Base-by-base conservation (phyloP, 92 coral and sea anemone genomes). In the Actinostola sp. region DNA sequence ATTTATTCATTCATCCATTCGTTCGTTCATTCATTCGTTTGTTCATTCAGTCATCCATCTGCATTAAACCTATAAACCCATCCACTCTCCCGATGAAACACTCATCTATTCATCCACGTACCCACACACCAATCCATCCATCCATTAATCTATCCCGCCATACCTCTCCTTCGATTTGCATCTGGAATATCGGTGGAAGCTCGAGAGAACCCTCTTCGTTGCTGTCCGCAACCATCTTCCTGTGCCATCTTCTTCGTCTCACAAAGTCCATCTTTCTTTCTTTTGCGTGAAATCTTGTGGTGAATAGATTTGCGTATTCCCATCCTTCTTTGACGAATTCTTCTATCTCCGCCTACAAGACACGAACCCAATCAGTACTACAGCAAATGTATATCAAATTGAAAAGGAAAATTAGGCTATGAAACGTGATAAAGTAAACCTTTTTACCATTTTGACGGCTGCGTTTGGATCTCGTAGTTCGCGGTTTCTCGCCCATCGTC, bases 231-330 rank as follows among this genome's bases (percentile, higher is more conserved):
- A 78, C 53, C 80, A 93, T 70, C 75, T 77, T 93, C 41, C 93
- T 73, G 68, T 91, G 97, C 92, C 87, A 93, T 50, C 98, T 93
- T 19, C 94, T 76, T 35, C 98, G 88, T 59, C 98, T 85, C 35
- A 93, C 98, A 67, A 93, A 93, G 63, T 93, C 98, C 62, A 89
- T 89, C 56, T 89, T 93, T 54, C 98, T 82, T 50, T 92, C 84
- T 53, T 92, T 86, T 48, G 82, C 86, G 63, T 93, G 98, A 67
- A 88, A 93, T 55, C 89, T 88, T 23, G 94, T 89, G 28, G 92
- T 89, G 66, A 88, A 93, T 24, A 89, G 88, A 14, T 89, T 86
- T 13, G 98, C 97, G 36, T 91, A 93, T 44, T 89, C 93, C 98
- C 98, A 93, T 6, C 98, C 98, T 57, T 93, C 98, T 46, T 92